Conservation (phyloP, 1,140 invertebrate genomes). For the Acromyrmex charruanus region DNA sequence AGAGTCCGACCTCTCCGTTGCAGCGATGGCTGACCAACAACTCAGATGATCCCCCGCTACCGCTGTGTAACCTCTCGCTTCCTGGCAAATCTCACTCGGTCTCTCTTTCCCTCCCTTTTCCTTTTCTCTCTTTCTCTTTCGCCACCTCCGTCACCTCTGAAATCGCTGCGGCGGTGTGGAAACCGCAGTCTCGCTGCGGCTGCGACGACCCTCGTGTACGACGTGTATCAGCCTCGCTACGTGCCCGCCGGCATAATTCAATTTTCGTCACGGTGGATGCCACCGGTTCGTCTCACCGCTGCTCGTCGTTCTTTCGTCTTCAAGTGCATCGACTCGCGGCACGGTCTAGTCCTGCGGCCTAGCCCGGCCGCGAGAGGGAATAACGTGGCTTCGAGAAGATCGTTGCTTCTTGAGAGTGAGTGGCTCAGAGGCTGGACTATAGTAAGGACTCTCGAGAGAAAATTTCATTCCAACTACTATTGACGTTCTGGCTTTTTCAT, state of each 20-base stretch:
- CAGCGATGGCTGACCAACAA: conserved; percentile 71
- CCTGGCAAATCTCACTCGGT: conserved; percentile 20
- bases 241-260: conserved; percentile 62
- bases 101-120: neutral
- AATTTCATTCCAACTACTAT: conserved; percentile 73
- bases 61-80: conserved; percentile 57
- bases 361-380: neutral
- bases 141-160: conserved; percentile 56
- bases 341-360: conserved; percentile 19
- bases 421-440: conserved; percentile 6
- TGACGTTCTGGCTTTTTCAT: conserved; percentile 40
- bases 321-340: conserved; percentile 37
- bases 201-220: conserved; percentile 30
- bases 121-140: neutral
- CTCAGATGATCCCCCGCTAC: conserved; percentile 72
- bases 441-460: conserved; percentile 60
- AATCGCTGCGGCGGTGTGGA: conserved; percentile 49
- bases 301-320: conserved; percentile 25
- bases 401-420: conserved; percentile 38
- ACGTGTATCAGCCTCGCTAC: conserved; percentile 37
- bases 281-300: conserved; percentile 31
- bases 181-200: conserved; percentile 41
- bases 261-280: conserved; percentile 64
- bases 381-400: conserved; percentile 32
- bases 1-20: conserved; percentile 71